Evolutionary conservation across 2,888 invertebrate genomes (phyloP), one percentile per base, ranked within the genome.

Genomic region (Idaea biselata): DNA sequence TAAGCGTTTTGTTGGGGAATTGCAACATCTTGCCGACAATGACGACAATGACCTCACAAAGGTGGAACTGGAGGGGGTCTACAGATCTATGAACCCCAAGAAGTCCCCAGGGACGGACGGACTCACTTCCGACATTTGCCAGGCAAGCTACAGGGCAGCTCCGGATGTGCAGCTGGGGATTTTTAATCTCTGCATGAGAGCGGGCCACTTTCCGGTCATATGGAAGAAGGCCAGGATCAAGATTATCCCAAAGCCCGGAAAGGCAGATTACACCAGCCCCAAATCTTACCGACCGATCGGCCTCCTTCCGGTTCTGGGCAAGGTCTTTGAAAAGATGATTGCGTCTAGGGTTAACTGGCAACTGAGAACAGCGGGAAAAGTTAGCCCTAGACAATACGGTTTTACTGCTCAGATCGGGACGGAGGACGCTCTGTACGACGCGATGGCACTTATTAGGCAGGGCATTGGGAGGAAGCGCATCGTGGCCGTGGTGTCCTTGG

Each of bases 71-170:
- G 16, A n/a, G 0, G 55, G 32, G 8, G 59, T 61, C 6, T 18
- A 16, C 1, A 18, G 14, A 14, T n/a, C 14, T 6, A 59, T 70
- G 18, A 66, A 65, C 32, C 70, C 70, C 0, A 67, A 64, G 33
- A 70, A 68, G 60, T 64, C 70, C 4, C 70, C 70, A 0, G 68
- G 70, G 5, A 25, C 16, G 0, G 70, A 70, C 14, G 68, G 66
- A 0, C 53, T 68, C 11, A 68, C 68, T 0, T 18, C 67, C 1
- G 65, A 68, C 56, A 70, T 70, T 4, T 68, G 70, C 55, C 8
- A 11, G 0, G 11, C 4, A 1, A 66, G 64, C 0, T 58, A 64
- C 1, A 6, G 0, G 5, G 25, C 6, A 0, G n/a, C 60, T 6
- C 58, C 55, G 11, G 58, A 57, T 0, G 0, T 65, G 2, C 61